Base-by-base conservation (phyloP, 1,140 invertebrate genomes). In the Heliconius eleuchia region DNA sequence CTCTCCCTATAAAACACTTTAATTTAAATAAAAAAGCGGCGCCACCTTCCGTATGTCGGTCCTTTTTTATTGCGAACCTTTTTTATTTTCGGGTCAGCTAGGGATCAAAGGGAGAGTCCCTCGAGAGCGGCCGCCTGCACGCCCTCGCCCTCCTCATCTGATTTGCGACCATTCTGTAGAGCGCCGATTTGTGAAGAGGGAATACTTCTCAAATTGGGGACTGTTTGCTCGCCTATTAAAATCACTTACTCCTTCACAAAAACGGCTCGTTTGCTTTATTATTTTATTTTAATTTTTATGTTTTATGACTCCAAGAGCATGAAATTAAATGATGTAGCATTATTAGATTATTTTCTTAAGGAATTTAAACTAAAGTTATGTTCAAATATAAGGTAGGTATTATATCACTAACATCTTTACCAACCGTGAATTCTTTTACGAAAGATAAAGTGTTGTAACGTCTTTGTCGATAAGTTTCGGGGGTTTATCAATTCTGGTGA, bases 1-100 rank as follows among this genome's bases (percentile, higher is more conserved):
- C 89, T 88, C 89, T 88, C 90, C 90, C 92, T 91, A 94, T 94
- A 94, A 94, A 94, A 93, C 92, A 92, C 92, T 94, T 92, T 93
- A 94, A 93, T 94, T 94, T 94, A 94, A 94, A 94, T 94, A 94
- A 93, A 94, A 94, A 94, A 94, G 91, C 91, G 91, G 89, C 92
- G 90, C 92, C 92, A 94, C 92, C 91, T 94, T 93, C 92, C 92
- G 92, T 94, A 93, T 94, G 92, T 94, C 90, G 92, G 92, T 89
- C 90, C 91, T 91, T 66, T 92, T 94, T 93, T 94, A 94, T 93
- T 94, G 92, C 91, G 92, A 91, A 91, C 92, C 92, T 94, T 94
- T 94, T 94, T 94, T 94, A 94, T 93, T 93, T 92, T 93, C 88
- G 92, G 92, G 92, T 94, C 92, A 94, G 92, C 91, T 89, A 87